Evolutionary conservation across 2,113 vertebrate genomes (phyloP).

Genomic region (Mustela lutreola): DNA sequence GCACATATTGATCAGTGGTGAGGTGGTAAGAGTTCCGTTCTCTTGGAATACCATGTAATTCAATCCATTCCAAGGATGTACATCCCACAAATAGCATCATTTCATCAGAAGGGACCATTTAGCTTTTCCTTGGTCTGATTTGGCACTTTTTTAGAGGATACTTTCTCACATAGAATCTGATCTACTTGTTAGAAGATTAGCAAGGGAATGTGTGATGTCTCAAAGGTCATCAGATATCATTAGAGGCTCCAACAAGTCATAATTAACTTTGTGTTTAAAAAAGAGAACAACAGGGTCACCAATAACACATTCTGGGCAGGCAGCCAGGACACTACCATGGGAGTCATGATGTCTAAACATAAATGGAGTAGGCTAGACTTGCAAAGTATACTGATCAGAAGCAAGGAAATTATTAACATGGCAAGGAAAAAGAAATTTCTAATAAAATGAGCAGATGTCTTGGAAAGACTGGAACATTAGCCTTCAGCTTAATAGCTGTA

Average conservation of each 20-base stretch:
- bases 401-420: constrained; percentile 17
- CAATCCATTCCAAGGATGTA: not conserved
- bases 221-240: constrained; percentile 65
- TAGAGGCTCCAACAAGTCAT: constrained; percentile 60
- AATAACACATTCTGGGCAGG: constrained; percentile 71
- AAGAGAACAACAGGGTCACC: constrained; percentile 75
- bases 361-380: constrained; percentile 63
- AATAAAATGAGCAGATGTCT: constrained; percentile 69
- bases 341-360: constrained; percentile 10
- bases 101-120: not conserved
- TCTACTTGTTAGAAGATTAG: constrained; percentile 52
- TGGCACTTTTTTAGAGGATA: not conserved
- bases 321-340: constrained; percentile 68
- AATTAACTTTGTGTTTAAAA: constrained; percentile 77
- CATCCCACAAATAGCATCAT: not conserved
- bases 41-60: not conserved
- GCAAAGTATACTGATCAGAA: constrained; percentile 48
- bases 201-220: constrained; percentile 19
- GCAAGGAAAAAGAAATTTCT: constrained; percentile 35
- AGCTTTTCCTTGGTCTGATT: not conserved
- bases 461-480: constrained; percentile 40
- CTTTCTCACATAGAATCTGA: not conserved
- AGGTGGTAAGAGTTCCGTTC: fast-evolving
- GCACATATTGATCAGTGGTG: not conserved
- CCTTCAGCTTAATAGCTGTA: not conserved